A percentile compares a stretch with the other conserved stretches of the same genome.
phyloP scores from a whole-genome alignment of 35 echinoderm and acorn worm species.

The Amphiura filiformis region DNA sequence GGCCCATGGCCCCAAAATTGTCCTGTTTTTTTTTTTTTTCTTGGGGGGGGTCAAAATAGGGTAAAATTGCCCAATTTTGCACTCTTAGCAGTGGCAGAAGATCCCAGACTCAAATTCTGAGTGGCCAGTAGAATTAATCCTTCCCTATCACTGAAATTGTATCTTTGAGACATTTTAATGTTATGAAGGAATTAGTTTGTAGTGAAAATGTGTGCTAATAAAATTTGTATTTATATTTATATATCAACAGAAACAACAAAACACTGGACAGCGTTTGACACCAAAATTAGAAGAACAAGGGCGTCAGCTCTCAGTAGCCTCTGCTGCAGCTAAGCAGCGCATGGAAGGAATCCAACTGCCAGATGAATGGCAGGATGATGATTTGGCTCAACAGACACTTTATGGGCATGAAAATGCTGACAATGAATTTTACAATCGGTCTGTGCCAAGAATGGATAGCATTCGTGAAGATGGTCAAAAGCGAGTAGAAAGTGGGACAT shows the following conservation, averaged over 20 bases:
- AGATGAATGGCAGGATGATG: conserved; percentile 85
- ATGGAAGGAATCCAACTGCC: conserved; percentile 52
- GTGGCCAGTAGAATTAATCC: no score
- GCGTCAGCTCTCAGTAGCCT: conserved; percentile 38
- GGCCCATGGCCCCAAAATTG: no score
- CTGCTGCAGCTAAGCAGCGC: conserved; percentile 38
- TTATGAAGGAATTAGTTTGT: no score
- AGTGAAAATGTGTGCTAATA: no score
- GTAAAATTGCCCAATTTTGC: no score
- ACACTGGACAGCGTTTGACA: neutral
- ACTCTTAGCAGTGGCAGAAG: no score
- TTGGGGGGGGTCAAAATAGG: no score
- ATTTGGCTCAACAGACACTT: conserved; percentile 40
- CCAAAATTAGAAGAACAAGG: neutral
- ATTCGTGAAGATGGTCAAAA: neutral
- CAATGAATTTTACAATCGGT: conserved; percentile 39
- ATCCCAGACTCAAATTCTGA: no score
- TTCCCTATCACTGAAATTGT: no score
- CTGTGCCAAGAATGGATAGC: conserved; percentile 41
- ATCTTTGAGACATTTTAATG: no score
- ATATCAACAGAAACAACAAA: neutral
- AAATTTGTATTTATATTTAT: no score
- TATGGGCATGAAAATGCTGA: conserved; percentile 14
- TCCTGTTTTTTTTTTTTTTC: no score
- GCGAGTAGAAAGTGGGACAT: neutral